Evolutionary conservation across 2,888 invertebrate species (phyloP), one percentile per base, ranked within the genome.

Genomic region (Hoplodrina ambigua): DNA sequence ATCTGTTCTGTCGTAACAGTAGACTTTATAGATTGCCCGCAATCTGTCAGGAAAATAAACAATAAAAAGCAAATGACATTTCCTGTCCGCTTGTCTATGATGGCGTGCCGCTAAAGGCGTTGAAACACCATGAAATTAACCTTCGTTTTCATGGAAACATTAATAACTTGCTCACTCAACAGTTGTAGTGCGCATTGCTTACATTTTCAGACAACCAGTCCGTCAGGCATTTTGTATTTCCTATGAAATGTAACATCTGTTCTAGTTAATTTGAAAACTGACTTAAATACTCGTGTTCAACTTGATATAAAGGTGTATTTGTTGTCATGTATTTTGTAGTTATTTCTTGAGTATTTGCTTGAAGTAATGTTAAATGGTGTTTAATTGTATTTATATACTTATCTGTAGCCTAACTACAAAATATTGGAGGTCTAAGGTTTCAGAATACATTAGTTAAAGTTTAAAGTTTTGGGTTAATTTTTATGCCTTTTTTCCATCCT

Each of bases 71-170:
- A 37, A 57, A 52, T 46, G 56, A 69, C 54, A 77, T 69, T 79
- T 78, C 52, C 57, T 25, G 53, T 56, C 59, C 49, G 55, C 15
- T 56, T 65, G 65, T 77, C 79, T 72, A 68, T 64, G 59, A 46
- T 84, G 46, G 79, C 82, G 82, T 82, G 82, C 65, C 55, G 66
- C 19, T 61, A 75, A 69, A 71, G 70, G 69, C 75, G 67, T 79
- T 73, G 79, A 69, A 75, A 75, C 63, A 54, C 80, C 76, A 79
- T 79, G 37, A 76, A 74, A 81, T 82, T 75, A 74, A 81, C 82
- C 76, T 84, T 82, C 65, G 53, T 57, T 73, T 76, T 73, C 73
- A 72, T 70, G 68, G 84, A 79, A 81, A 75, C 72, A 52, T 67
- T 66, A 74, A 68, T 56, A 62, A 72, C 73, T 72, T 55, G 58